These are phyloP conservation scores for Lindbergichthys nudifrons DNA, from an alignment of 2,797 vertebrate genomes.

Conservation along the genomic window DNA sequence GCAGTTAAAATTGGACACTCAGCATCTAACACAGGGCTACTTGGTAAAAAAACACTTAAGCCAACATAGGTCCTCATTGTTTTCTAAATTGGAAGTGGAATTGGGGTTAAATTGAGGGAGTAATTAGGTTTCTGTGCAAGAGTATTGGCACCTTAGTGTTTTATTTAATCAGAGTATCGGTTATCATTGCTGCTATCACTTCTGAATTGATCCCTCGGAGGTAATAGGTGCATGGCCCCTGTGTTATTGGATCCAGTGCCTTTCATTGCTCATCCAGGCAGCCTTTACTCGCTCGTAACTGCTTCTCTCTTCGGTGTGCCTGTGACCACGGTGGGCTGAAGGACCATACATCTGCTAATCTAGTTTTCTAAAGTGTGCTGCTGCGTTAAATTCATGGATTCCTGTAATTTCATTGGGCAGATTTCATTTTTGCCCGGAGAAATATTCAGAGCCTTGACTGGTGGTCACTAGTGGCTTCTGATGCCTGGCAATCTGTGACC, in stretches of 20 bases:
- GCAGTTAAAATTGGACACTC: conserved; percentile 33
- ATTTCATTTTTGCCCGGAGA: conserved; percentile 20
- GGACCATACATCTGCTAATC: conserved; percentile 69
- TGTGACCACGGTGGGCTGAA: conserved; percentile 34
- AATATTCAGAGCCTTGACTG: conserved; percentile 16
- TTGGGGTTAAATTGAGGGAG: conserved; percentile 27
- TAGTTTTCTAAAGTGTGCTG: conserved; percentile 65
- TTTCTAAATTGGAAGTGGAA: conserved; percentile 44
- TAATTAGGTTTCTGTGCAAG: conserved; percentile 46
- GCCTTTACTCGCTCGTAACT: conserved; percentile 36
- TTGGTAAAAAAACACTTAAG: conserved; percentile 33
- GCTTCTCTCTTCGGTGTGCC: conserved; percentile 30
- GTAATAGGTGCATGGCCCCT: conserved; percentile 44
- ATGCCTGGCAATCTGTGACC: background rate
- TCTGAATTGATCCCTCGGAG: conserved; percentile 54
- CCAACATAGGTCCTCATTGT: conserved; percentile 28
- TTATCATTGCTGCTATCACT: conserved; percentile 55
- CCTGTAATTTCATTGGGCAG: conserved; percentile 33
- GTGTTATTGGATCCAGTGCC: conserved; percentile 54
- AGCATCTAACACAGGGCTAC: background rate
- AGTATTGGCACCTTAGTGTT: conserved; percentile 39
- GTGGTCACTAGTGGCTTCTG: conserved; percentile 12
- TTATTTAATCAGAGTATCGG: conserved; percentile 61
- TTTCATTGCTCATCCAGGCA: conserved; percentile 47
- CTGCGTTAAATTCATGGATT: conserved; percentile 54